Percentiles rank a stretch among this genome's conserved stretches.
Conservation (phyloP, 2,888 invertebrate genomes). For the Strigamia crassipes region DNA sequence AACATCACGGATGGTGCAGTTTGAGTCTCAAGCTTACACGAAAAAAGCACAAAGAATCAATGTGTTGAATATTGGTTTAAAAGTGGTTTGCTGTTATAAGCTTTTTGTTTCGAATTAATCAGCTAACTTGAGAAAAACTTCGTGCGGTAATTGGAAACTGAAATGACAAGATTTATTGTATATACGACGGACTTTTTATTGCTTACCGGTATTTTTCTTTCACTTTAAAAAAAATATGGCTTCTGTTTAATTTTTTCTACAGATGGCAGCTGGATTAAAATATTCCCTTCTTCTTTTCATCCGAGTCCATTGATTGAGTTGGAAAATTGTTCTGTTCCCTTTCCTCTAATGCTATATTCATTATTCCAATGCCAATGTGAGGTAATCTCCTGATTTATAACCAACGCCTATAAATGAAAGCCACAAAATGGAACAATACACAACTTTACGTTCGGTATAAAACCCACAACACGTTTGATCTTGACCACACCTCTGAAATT, state of each 20-base stretch:
- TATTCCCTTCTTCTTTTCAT: constrained; percentile 26
- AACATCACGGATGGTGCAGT: constrained; percentile 26
- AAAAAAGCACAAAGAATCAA: constrained; percentile 22
- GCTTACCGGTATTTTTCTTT: neutral
- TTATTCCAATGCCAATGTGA: constrained; percentile 29
- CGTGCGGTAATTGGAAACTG: neutral
- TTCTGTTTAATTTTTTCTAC: constrained; percentile 11
- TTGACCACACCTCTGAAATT: constrained; percentile 2
- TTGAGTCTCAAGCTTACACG: constrained; percentile 20
- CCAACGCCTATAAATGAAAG: constrained; percentile 19
- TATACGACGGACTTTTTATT: neutral
- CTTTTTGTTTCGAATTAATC: neutral
- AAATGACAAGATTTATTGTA: neutral
- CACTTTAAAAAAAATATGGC: neutral
- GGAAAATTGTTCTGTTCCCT: neutral
- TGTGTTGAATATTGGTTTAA: constrained; percentile 27
- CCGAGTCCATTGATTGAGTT: constrained; percentile 30
- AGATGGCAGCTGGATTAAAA: constrained; percentile 33
- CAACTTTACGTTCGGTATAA: neutral
- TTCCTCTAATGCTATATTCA: constrained; percentile 15
- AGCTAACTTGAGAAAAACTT: neutral
- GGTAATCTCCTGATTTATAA: constrained; percentile 32
- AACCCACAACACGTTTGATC: neutral
- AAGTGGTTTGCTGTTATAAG: neutral
- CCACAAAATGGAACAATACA: constrained; percentile 18